Base-by-base conservation (phyloP, 2,797 vertebrate species). In the Xenentodon cancila region DNA sequence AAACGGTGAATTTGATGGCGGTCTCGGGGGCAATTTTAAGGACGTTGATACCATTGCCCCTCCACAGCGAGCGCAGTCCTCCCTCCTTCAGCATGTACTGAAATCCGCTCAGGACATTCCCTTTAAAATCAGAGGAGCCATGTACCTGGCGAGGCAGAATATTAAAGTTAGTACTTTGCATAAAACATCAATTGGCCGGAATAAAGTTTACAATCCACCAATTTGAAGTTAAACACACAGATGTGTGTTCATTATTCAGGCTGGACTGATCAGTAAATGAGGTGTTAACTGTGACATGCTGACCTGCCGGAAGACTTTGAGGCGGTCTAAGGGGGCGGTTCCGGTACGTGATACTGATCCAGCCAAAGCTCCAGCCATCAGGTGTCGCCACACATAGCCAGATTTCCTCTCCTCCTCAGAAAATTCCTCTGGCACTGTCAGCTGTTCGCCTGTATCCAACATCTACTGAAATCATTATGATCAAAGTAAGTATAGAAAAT, bases 301-400 rank as follows among this genome's bases (percentile, higher is more conserved):
- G 47, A 99, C 97, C 95, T 98, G 97, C 89, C 98, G 94, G 88
- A 99, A 97, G 70, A 99, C 96, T 91, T 99, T 99, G 54, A 99
- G 91, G 2, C 97, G 95, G 77, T 99, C 97, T 69, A 99, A 86
- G 0, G 97, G 97, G 1, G 97, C 97, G 0, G 97, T 98, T 55
- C 95, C 96, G 0, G 96, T 98, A 8, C 97, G 91, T 22, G 97
- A 97, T 2, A 99, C 93, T 0, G 94, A 95, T 1, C 97, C 97
- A 0, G 97, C 97, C 32, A 97, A 74, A 1, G 91, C 96, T 66
- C 97, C 97, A 0, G 97, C 93, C 89, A 97, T 81, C 50, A 99
- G 93, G 86, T 99, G 97, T 70, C 91, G 92, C 97, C 97, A 99
- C 92, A 97, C 97, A 44, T 95, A 96, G 0, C 97, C 97, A 0